A percentile compares a stretch with the other conserved stretches of the same genome.
Evolutionary conservation across 2,797 vertebrate genomes (phyloP).

Genomic region (Apogon hyalosoma): DNA sequence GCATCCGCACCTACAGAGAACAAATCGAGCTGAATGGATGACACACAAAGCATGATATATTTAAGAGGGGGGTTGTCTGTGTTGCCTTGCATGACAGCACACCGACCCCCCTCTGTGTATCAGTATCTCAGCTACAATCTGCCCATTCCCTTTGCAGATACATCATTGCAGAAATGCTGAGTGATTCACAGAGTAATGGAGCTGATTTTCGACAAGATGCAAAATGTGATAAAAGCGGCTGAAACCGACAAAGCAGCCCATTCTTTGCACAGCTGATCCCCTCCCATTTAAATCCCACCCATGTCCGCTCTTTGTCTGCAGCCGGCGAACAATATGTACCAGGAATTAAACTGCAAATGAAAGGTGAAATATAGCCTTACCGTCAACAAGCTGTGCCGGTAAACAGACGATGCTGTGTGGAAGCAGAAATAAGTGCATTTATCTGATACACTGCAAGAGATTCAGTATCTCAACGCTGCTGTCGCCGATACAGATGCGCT

Average conservation of each 20-base stretch:
- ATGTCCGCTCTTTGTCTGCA: conserved; percentile 79
- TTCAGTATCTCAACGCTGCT: conserved; percentile 21
- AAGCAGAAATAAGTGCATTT: conserved; percentile 5
- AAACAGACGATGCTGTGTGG: background rate
- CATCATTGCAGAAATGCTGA: background rate
- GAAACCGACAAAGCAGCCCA: conserved; percentile 55
- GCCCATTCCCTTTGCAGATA: background rate
- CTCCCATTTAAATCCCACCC: conserved; percentile 83
- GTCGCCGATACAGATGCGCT: conserved; percentile 76
- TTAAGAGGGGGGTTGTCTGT: conserved; percentile 13
- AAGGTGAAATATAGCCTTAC: conserved; percentile 55
- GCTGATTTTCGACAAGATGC: background rate
- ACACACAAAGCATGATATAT: conserved; percentile 49
- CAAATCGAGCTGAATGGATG: conserved; percentile 7
- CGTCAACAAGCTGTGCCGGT: conserved; percentile 27
- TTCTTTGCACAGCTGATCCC: conserved; percentile 75
- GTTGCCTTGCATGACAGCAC: conserved; percentile 34
- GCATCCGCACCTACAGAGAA: background rate
- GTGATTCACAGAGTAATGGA: background rate
- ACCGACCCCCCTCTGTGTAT: conserved; percentile 11
- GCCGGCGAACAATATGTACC: conserved; percentile 29
- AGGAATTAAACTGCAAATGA: background rate
- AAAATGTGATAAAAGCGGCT: background rate
- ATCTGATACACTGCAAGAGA: conserved; percentile 13
- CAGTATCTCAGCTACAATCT: background rate